A percentile compares a stretch with the other conserved stretches of the same genome.
These are phyloP conservation scores for Oscheius sp. DNA, from an alignment of 2,888 invertebrate species.

Conservation along the genomic window DNA sequence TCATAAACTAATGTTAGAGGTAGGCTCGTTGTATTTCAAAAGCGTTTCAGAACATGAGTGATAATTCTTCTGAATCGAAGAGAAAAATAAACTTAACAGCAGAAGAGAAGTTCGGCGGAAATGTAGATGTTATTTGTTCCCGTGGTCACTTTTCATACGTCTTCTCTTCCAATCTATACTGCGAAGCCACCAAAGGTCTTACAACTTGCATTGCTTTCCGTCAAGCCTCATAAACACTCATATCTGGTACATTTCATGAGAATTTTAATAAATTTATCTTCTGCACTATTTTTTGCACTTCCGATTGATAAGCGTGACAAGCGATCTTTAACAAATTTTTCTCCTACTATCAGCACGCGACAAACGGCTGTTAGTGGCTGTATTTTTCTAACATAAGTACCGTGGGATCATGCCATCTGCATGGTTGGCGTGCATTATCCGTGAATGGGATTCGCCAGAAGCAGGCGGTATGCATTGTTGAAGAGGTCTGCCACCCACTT, in stretches of 20 bases:
- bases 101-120: conserved; percentile 58
- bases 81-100: conserved; percentile 55
- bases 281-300: not conserved
- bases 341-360: not conserved
- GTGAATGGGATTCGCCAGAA: conserved; percentile 29
- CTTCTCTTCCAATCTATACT: conserved; percentile 58
- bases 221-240: conserved; percentile 39
- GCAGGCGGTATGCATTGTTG: conserved; percentile 28
- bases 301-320: too few species aligned
- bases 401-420: conserved; percentile 22
- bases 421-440: conserved; percentile 28
- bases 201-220: conserved; percentile 57
- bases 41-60: conserved; percentile 58
- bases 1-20: conserved; percentile 58
- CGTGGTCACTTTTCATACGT: conserved; percentile 64
- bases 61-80: conserved; percentile 62
- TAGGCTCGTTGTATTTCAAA: conserved; percentile 7
- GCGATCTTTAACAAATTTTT: not conserved
- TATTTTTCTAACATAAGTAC: conserved; percentile 11
- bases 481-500: conserved; percentile 17
- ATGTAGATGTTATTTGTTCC: conserved; percentile 65
- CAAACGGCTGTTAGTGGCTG: not conserved
- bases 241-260: not conserved
- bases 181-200: conserved; percentile 55
- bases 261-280: not conserved